Evolutionary conservation across 2,888 invertebrate species (phyloP), one percentile per base, ranked within the genome.

Genomic region (Petrophora chlorosata): DNA sequence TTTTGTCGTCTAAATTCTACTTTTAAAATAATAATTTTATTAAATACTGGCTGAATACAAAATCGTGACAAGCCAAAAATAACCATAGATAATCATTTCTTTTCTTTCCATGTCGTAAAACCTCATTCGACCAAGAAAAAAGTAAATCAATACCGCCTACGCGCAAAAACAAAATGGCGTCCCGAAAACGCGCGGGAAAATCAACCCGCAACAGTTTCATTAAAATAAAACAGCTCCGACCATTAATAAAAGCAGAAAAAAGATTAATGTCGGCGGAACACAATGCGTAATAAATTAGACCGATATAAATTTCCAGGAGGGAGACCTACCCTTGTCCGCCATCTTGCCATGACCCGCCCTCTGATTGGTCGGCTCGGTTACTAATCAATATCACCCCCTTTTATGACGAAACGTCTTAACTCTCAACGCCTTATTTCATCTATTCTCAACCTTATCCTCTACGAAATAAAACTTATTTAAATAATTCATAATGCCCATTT

Each of bases 231-330:
- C 83, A 77, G 71, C 55, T 55, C 47, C 43, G 54, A 80, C 84
- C 87, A 88, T 88, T 90, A 88, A 90, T 88, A 88, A 85, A 84
- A 76, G 82, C 56, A 70, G 79, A 83, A 81, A 83, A 84, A 89
- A 90, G 89, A 89, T 90, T 88, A 90, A 90, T 90, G 89, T 86
- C 80, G 67, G 71, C 41, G 42, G 58, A 69, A 73, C 74, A 89
- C 89, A 89, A 89, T 84, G 80, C 78, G 80, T 90, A 86, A 90
- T 90, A 89, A 89, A 90, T 90, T 90, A 87, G 79, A 76, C 74
- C 73, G 78, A 73, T 84, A 81, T 81, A 60, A 57, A 57, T 83
- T 79, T 80, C 63, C 70, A 63, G 55, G 72, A 79, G 81, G 84
- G 83, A 67, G 73, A 70, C 59, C 75, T 73, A 79, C 85, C 85